Percentiles rank a stretch among this genome's conserved stretches.
Conservation (phyloP, 2,888 invertebrate genomes). For the Erebia aethiops region DNA sequence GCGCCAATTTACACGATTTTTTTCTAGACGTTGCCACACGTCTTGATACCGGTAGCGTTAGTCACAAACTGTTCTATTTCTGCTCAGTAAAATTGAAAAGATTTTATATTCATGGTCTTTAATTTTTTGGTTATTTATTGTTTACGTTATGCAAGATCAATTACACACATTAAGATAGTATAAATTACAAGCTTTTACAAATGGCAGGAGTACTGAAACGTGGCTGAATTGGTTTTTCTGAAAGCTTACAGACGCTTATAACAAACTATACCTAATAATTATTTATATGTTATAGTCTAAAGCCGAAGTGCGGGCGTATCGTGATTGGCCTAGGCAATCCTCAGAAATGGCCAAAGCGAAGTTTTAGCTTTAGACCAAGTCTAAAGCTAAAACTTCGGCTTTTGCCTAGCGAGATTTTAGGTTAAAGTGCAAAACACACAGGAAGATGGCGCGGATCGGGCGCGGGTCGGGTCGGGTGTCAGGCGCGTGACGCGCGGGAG, state of each 20-base stretch:
- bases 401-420: too few species aligned
- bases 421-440: too few species aligned
- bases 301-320: too few species aligned
- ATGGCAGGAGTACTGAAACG: neutral
- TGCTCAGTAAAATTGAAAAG: constrained; percentile 59
- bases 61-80: constrained; percentile 75
- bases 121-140: constrained; percentile 47
- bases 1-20: constrained; percentile 52
- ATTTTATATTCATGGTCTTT: constrained; percentile 55
- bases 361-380: too few species aligned
- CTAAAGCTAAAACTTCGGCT: too few species aligned
- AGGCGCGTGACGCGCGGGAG: too few species aligned
- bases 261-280: too few species aligned
- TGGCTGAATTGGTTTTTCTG: neutral
- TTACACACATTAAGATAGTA: constrained; percentile 33
- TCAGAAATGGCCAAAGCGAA: too few species aligned
- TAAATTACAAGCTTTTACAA: constrained; percentile 21
- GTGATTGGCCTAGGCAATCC: too few species aligned
- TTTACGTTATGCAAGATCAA: constrained; percentile 41
- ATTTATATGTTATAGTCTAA: too few species aligned
- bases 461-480: too few species aligned
- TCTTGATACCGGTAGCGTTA: constrained; percentile 57
- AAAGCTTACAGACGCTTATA: neutral
- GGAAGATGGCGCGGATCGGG: too few species aligned
- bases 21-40: constrained; percentile 53